Percentiles rank a stretch among this genome's conserved stretches.
phyloP scores from a whole-genome alignment of 2,888 invertebrate species.

The Willowsia nigromaculata region DNA sequence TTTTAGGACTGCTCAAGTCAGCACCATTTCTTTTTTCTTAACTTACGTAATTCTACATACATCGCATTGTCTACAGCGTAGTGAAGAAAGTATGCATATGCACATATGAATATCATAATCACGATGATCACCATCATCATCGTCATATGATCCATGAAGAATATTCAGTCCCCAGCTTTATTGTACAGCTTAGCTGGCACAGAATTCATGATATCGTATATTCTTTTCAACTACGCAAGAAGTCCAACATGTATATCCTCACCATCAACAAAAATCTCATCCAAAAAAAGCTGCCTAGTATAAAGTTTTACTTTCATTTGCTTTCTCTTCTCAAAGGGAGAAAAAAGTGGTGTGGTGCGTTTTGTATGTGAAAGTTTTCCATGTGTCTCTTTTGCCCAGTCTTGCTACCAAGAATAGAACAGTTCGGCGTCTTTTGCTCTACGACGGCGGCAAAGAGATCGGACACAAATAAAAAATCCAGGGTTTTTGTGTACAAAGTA shows the following conservation, averaged over 20 bases:
- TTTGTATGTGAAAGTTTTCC: background rate
- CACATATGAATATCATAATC: constrained; percentile 44
- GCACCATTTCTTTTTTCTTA: constrained; percentile 49
- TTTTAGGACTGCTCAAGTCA: constrained; percentile 42
- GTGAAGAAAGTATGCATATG: background rate
- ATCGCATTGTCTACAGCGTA: background rate
- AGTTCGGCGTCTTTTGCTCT: background rate
- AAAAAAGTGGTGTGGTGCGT: constrained; percentile 15
- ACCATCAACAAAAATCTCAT: constrained; percentile 25
- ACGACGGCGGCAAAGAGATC: background rate
- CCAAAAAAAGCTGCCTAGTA: background rate
- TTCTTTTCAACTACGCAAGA: background rate
- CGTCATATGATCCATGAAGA: constrained; percentile 51
- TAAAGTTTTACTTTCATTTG: constrained; percentile 42
- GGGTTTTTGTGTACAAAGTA: background rate
- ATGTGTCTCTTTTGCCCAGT: background rate
- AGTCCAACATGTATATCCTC: background rate
- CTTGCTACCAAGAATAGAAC: background rate
- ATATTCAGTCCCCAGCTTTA: background rate
- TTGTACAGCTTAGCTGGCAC: background rate
- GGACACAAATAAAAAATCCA: background rate
- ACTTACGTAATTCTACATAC: background rate
- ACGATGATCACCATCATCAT: constrained; percentile 22
- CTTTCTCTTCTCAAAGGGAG: background rate
- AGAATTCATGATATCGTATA: background rate